These are phyloP conservation scores for Potamilus streckersoni DNA, from an alignment of 1,140 invertebrate genomes.

Conservation along the genomic window DNA sequence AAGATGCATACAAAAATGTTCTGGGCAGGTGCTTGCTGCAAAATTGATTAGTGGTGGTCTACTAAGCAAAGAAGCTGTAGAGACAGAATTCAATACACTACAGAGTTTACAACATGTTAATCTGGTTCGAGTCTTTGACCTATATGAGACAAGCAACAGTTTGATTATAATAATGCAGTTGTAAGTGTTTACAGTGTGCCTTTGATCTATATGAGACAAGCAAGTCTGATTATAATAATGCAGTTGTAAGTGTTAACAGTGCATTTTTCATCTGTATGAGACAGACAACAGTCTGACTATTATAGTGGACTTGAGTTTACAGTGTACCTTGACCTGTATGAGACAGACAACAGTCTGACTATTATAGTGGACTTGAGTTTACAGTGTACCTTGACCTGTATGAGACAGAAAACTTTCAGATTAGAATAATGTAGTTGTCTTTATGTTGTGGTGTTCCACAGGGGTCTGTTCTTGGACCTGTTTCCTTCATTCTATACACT, in stretches of 20 bases:
- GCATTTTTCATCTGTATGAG: slow-evolving; percentile 81
- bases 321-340: slow-evolving; percentile 75
- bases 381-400: slow-evolving; percentile 74
- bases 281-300: slow-evolving; percentile 81
- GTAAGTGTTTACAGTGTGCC: slow-evolving; percentile 73
- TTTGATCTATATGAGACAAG: slow-evolving; percentile 82
- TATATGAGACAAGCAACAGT: slow-evolving; percentile 80
- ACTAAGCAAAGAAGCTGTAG: slow-evolving; percentile 71
- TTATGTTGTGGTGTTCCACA: too few relatives aligned
- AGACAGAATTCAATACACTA: slow-evolving; percentile 76
- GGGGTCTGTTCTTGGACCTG: too few relatives aligned
- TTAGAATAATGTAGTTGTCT: slow-evolving; percentile 82
- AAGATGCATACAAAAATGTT: slow-evolving; percentile 71
- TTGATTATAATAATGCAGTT: slow-evolving; percentile 83
- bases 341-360: slow-evolving; percentile 80
- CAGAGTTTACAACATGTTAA: slow-evolving; percentile 78
- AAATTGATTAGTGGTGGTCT: slow-evolving; percentile 79
- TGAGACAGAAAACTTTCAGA: slow-evolving; percentile 79
- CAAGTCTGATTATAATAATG: slow-evolving; percentile 80
- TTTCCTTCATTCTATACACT: too few relatives aligned
- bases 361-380: slow-evolving; percentile 80
- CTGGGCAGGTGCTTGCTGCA: slow-evolving; percentile 80
- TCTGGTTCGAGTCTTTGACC: slow-evolving; percentile 77
- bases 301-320: slow-evolving; percentile 77
- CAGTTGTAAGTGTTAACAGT: slow-evolving; percentile 75